Conservation (phyloP, 2,797 vertebrate genomes). For the Onychomys leucogaster region DNA sequence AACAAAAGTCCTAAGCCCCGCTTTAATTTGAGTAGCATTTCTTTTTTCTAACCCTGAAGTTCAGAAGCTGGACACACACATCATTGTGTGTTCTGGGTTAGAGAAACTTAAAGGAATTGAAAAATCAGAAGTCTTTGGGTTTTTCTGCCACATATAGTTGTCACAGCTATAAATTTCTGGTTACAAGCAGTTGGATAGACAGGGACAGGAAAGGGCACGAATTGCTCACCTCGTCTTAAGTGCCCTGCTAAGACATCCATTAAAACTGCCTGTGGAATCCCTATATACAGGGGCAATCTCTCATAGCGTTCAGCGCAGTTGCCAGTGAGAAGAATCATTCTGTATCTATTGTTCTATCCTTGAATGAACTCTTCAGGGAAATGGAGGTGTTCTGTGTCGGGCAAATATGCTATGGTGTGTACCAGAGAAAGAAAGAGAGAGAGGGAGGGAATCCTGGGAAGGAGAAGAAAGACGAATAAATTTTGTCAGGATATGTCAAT, state of each 20-base stretch:
- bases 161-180: slow-evolving; percentile 65
- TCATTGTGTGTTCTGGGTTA: slow-evolving; percentile 8
- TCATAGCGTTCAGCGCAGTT: not conserved
- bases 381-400: not conserved
- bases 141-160: slow-evolving; percentile 56
- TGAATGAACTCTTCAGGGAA: slow-evolving; percentile 14
- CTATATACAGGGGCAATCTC: not conserved
- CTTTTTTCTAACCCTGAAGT: slow-evolving; percentile 4
- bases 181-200: not conserved
- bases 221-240: not conserved
- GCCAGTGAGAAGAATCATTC: slow-evolving; percentile 7
- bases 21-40: slow-evolving; percentile 2
- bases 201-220: not conserved
- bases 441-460: too few species aligned
- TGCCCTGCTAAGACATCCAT: not conserved
- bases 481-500: not conserved
- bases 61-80: slow-evolving; percentile 11
- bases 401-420: not conserved
- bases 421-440: too few species aligned
- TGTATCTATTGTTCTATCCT: slow-evolving; percentile 35
- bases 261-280: not conserved
- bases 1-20: not conserved
- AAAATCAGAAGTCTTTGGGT: slow-evolving; percentile 43
- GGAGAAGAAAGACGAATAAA: not conserved
- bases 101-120: slow-evolving; percentile 43